Evolutionary conservation across 2,113 vertebrate genomes (phyloP).

Genomic region (Smithornis capensis): DNA sequence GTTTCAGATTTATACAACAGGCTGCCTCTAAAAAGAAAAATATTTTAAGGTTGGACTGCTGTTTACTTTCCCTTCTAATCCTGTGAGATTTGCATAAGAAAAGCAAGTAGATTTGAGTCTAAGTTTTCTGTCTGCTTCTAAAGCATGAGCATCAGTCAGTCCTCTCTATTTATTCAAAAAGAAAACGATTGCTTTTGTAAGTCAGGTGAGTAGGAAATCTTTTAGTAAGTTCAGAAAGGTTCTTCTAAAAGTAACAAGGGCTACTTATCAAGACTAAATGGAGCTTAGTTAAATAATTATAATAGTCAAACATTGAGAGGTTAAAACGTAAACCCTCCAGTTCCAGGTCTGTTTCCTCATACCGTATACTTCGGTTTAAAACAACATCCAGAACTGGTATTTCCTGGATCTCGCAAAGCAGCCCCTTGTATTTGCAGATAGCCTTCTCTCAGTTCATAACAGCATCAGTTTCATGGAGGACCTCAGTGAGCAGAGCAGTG

Average conservation of each 20-base stretch:
- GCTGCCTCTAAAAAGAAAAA: constrained; percentile 50
- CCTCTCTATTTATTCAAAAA: constrained; percentile 37
- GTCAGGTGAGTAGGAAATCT: constrained; percentile 46
- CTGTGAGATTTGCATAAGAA: constrained; percentile 59
- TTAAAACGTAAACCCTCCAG: neutral
- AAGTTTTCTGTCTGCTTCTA: constrained; percentile 29
- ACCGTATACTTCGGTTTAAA: neutral
- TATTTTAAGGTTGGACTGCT: constrained; percentile 13
- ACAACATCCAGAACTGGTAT: neutral
- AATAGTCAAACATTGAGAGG: neutral
- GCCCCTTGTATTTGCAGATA: neutral
- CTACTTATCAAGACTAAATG: neutral
- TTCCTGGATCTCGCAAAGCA: constrained; percentile 2
- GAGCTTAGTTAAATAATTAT: neutral
- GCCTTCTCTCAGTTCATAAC: neutral
- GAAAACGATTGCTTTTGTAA: constrained; percentile 35
- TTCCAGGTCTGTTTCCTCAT: neutral
- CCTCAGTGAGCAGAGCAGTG: neutral
- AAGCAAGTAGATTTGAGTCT: constrained; percentile 34
- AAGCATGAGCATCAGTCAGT: constrained; percentile 11
- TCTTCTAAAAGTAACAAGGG: neutral
- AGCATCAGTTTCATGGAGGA: neutral
- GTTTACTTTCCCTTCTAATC: constrained; percentile 54
- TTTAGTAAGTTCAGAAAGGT: constrained; percentile 6
- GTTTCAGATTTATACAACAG: constrained; percentile 67